A percentile compares a stretch with the other conserved stretches of the same genome.
phyloP scores from a whole-genome alignment of 30 jellyfish, hydroid and myxozoan species.

The Aurelia aurita complex sp. Pacific region DNA sequence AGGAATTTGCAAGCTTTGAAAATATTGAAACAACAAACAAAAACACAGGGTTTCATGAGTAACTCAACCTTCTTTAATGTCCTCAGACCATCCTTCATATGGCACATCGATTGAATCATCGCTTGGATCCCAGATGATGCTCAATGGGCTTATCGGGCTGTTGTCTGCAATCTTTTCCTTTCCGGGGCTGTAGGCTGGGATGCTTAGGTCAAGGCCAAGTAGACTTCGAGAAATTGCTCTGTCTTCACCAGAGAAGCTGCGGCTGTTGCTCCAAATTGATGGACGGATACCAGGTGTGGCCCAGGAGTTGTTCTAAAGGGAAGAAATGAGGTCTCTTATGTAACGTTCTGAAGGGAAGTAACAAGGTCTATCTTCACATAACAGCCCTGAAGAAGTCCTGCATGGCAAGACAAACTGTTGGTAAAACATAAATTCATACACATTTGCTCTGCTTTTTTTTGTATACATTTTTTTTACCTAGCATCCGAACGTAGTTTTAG shows the following conservation, averaged over 20 bases:
- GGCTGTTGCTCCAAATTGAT: conserved; percentile 95
- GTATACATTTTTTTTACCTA: too few relatives aligned
- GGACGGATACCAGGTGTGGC: conserved; percentile 80
- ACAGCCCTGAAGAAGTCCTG: too few relatives aligned
- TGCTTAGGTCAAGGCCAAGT: conserved; percentile 92
- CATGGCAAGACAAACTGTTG: too few relatives aligned
- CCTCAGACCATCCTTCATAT: conserved; percentile 98
- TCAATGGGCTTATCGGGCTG: conserved; percentile 91
- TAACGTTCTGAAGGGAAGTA: too few relatives aligned
- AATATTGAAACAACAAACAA: not conserved
- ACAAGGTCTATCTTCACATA: too few relatives aligned
- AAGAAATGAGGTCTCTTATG: conserved; percentile 6
- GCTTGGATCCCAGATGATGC: conserved; percentile 87
- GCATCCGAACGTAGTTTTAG: too few relatives aligned
- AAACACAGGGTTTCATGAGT: not conserved
- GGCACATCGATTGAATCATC: conserved; percentile 78
- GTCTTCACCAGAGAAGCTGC: conserved; percentile 66
- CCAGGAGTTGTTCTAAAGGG: conserved; percentile 49
- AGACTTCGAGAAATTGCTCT: conserved; percentile 82
- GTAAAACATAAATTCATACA: too few relatives aligned
- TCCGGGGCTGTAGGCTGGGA: conserved; percentile 64
- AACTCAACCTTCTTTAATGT: conserved; percentile 78
- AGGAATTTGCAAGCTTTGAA: not conserved
- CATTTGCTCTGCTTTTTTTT: too few relatives aligned
- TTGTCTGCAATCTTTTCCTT: conserved; percentile 47